These are phyloP conservation scores for Trididemnum clinides DNA, from an alignment of 23 tunicate genomes.

Conservation along the genomic window DNA sequence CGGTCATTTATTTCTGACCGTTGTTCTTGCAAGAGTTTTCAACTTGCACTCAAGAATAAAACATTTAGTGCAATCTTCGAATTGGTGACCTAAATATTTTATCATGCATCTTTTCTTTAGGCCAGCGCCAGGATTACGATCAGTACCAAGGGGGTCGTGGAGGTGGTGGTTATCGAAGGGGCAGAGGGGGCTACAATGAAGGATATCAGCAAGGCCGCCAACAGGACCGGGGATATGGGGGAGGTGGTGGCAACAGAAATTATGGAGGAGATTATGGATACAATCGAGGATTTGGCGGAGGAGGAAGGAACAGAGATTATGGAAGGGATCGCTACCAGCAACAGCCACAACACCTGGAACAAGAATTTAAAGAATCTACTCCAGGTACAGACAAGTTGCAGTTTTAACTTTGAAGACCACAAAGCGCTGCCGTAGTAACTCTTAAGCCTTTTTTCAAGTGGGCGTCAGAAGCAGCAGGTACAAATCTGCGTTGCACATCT, in stretches of 20 bases:
- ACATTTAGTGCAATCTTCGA: too few relatives aligned
- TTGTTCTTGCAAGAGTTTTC: too few relatives aligned
- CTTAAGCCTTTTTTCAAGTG: background rate
- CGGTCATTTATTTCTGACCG: too few relatives aligned
- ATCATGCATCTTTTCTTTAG: background rate
- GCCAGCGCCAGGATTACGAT: slow-evolving; percentile 36
- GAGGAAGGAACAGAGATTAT: slow-evolving; percentile 47
- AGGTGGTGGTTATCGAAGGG: slow-evolving; percentile 40
- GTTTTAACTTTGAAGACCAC: too few relatives aligned
- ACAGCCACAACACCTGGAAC: slow-evolving; percentile 25
- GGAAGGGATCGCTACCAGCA: slow-evolving; percentile 28
- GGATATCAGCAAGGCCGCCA: slow-evolving; percentile 14
- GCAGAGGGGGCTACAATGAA: slow-evolving; percentile 69
- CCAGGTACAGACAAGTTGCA: too few relatives aligned
- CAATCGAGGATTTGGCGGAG: slow-evolving; percentile 31
- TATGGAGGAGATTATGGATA: slow-evolving; percentile 36
- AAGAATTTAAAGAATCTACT: slow-evolving; percentile 34
- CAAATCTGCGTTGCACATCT: too few relatives aligned
- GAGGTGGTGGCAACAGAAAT: slow-evolving; percentile 46
- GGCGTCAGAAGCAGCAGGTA: background rate
- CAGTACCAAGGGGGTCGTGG: slow-evolving; percentile 17
- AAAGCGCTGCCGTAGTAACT: background rate
- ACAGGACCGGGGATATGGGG: slow-evolving; percentile 43
- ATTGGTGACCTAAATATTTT: too few relatives aligned
- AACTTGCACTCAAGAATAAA: too few relatives aligned